Base-by-base conservation (phyloP, 2,888 invertebrate genomes). In the Drosophila stalkeri region DNA sequence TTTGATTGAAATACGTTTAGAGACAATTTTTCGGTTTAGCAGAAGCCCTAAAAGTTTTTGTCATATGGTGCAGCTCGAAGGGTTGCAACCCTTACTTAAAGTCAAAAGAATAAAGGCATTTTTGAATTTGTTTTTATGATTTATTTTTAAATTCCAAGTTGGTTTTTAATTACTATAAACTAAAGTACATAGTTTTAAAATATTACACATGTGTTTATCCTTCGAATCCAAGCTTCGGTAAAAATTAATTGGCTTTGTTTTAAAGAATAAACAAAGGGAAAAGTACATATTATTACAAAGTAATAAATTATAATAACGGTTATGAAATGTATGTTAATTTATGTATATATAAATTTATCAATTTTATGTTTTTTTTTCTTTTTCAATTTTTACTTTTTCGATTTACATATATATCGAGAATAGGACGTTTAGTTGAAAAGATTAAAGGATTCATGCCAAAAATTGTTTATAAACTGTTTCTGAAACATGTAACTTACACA, bases 111-210 rank as follows among this genome's bases (percentile, higher is more conserved):
- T 63, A 52, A 49, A 44, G 65, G 77, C 64, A 11, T 35, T 27
- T 66, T 64, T 69, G 59, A 71, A 67, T 78, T 66, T 49, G 20
- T 33, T 35, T 69, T 77, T 64, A 55, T 80, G 72, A 73, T 80
- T 80, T 78, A 74, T 75, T 69, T 76, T 74, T 57, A 68, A 73
- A 68, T 86, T 80, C 65, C 81, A 82, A 72, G 73, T 83, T 72
- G 63, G 49, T 67, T 69, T 66, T 68, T 65, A 77, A 82, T 86
- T 64, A 55, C 55, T 79, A 87, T 79, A 79, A 84, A 88, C 82
- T 84, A 77, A 81, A 75, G 60, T 84, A 84, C 46, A 77, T 64
- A 64, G 31, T 18, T 70, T 78, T 60, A 66, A 81, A 86, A 88
- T 88, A 72, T 81, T 84, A 80, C 68, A 77, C 62, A 69, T 64